phyloP scores from a whole-genome alignment of 1,140 invertebrate genomes.

The Gerris buenoi region DNA sequence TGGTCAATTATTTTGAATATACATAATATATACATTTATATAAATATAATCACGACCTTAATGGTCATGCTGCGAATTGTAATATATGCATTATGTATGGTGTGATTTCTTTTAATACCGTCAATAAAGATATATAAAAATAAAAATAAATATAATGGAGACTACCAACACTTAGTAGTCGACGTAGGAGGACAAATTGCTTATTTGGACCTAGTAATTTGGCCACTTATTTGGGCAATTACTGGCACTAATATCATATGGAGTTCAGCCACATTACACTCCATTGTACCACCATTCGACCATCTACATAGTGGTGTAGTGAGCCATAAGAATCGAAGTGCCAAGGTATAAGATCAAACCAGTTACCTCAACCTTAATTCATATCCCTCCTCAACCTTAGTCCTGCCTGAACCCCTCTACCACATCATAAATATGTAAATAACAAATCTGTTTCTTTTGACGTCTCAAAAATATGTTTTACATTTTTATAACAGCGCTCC shows the following conservation, averaged over 20 bases:
- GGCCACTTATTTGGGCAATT: too few relatives aligned
- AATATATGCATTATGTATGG: neutral
- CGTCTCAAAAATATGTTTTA: neutral
- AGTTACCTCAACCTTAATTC: too few relatives aligned
- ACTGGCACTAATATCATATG: too few relatives aligned
- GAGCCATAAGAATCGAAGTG: neutral
- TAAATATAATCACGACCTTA: too few relatives aligned
- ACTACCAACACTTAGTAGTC: neutral
- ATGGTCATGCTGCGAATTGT: neutral
- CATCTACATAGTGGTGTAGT: neutral
- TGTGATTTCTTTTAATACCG: neutral
- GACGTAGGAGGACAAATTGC: too few relatives aligned
- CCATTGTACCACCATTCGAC: too few relatives aligned
- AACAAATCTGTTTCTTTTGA: neutral
- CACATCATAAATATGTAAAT: neutral
- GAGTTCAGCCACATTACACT: too few relatives aligned
- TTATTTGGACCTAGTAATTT: too few relatives aligned
- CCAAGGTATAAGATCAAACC: neutral
- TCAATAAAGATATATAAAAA: neutral
- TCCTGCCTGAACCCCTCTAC: too few relatives aligned
- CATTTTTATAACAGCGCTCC: neutral
- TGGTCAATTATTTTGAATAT: neutral
- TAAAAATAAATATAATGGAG: neutral
- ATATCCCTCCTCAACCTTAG: too few relatives aligned
- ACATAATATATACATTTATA: neutral